Evolutionary conservation across 2,888 invertebrate species (phyloP).

Genomic region (Hetaerina titia): DNA sequence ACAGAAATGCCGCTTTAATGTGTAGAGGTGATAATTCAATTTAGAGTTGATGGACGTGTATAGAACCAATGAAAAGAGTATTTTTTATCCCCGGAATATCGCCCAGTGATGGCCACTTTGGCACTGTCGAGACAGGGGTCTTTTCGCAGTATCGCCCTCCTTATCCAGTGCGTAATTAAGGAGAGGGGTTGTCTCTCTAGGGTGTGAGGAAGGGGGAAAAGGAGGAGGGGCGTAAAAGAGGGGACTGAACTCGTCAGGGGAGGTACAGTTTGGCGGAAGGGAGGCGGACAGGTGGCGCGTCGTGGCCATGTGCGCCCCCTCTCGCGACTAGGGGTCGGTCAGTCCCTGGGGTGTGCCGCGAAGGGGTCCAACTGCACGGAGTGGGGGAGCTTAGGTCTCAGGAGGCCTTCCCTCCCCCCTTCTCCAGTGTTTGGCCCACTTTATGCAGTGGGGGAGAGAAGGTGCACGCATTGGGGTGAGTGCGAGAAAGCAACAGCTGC

Average conservation of each 20-base stretch:
- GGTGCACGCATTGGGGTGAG: background rate
- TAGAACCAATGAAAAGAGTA: no score
- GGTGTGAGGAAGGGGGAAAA: background rate
- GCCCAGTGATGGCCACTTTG: no score
- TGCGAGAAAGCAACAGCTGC: constrained; percentile 2
- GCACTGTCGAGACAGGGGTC: no score
- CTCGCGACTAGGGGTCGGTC: background rate
- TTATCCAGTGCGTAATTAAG: background rate
- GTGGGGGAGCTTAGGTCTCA: no score
- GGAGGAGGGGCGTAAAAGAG: background rate
- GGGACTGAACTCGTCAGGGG: background rate
- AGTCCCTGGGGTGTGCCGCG: background rate
- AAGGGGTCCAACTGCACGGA: no score
- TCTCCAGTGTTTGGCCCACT: background rate
- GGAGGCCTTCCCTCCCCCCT: background rate
- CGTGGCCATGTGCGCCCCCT: background rate
- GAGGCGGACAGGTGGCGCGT: constrained; percentile 13
- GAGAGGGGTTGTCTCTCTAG: background rate
- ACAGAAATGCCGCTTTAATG: no score
- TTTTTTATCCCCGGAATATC: no score
- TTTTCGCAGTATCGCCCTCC: no score
- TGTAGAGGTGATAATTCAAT: no score
- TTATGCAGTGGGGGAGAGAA: background rate
- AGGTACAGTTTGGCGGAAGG: background rate
- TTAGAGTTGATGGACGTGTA: no score